Conservation (phyloP, 2,888 invertebrate genomes). For the Megamerina dolium region DNA sequence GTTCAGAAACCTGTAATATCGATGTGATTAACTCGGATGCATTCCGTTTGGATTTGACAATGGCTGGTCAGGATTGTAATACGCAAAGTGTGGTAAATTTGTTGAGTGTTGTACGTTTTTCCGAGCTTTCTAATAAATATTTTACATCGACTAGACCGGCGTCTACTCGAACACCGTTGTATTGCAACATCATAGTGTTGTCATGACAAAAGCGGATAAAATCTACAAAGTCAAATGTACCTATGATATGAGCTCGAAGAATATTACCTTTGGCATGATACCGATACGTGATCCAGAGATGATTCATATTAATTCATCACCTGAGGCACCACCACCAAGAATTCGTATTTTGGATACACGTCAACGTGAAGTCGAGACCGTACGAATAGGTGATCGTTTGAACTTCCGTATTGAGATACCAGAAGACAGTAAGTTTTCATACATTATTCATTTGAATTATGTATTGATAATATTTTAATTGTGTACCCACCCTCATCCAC, state of each 20-base stretch:
- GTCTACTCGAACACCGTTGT: constrained; percentile 93
- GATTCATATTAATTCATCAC: constrained; percentile 92
- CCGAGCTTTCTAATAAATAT: neutral
- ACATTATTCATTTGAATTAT: neutral
- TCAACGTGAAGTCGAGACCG: constrained; percentile 85
- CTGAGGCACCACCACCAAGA: constrained; percentile 89
- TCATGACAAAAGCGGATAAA: constrained; percentile 94
- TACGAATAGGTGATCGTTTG: constrained; percentile 88
- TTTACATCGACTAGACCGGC: constrained; percentile 62
- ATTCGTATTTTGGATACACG: constrained; percentile 85
- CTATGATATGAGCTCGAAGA: constrained; percentile 93
- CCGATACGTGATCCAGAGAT: constrained; percentile 93
- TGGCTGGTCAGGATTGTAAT: constrained; percentile 92
- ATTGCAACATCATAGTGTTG: constrained; percentile 89
- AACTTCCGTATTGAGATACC: constrained; percentile 95
- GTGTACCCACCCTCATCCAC: neutral
- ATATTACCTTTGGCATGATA: constrained; percentile 96
- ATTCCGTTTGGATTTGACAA: constrained; percentile 85
- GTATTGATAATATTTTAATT: neutral
- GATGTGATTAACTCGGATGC: constrained; percentile 88
- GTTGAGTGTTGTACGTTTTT: constrained; percentile 55
- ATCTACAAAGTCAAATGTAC: constrained; percentile 95
- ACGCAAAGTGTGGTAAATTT: constrained; percentile 93
- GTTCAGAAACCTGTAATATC: constrained; percentile 92
- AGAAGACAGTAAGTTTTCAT: constrained; percentile 75